phyloP scores from a whole-genome alignment of 2,888 invertebrate species.

The Melangyna quadrimaculata region DNA sequence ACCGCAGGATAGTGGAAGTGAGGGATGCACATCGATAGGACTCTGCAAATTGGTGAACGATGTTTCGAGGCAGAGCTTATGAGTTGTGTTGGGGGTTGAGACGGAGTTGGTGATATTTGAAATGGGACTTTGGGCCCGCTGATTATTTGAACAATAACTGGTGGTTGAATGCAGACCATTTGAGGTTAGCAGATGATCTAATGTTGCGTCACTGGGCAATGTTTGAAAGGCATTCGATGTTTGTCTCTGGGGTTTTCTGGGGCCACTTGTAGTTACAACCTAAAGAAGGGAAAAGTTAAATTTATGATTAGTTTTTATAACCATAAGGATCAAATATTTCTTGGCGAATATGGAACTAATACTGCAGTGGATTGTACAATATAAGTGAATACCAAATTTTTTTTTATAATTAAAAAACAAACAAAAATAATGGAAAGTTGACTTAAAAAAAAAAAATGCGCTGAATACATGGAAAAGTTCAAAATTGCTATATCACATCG shows the following conservation, averaged over 20 bases:
- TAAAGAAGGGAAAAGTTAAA: conserved; percentile 77
- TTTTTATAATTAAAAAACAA: conserved; percentile 20
- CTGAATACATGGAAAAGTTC: background rate
- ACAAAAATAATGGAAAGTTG: conserved; percentile 14
- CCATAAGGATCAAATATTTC: background rate
- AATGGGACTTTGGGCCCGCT: conserved; percentile 82
- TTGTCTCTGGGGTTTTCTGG: conserved; percentile 88
- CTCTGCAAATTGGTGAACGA: conserved; percentile 88
- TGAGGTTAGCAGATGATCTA: conserved; percentile 46
- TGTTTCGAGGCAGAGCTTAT: conserved; percentile 87
- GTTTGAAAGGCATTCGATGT: conserved; percentile 81
- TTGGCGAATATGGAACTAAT: conserved; percentile 25
- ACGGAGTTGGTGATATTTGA: conserved; percentile 80
- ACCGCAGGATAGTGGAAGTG: conserved; percentile 69
- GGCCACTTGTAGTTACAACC: conserved; percentile 90
- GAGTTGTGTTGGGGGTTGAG: conserved; percentile 82
- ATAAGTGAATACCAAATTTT: conserved; percentile 56
- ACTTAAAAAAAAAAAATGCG: background rate
- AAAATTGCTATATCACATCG: conserved; percentile 9
- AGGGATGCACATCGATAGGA: conserved; percentile 77
- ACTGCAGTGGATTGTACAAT: conserved; percentile 64
- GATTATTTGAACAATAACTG: conserved; percentile 40
- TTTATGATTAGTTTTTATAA: background rate
- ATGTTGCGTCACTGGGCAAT: conserved; percentile 77
- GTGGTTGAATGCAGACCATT: conserved; percentile 77